Evolutionary conservation across 2,888 invertebrate genomes (phyloP).

Genomic region (Aleiodes leptofemur): DNA sequence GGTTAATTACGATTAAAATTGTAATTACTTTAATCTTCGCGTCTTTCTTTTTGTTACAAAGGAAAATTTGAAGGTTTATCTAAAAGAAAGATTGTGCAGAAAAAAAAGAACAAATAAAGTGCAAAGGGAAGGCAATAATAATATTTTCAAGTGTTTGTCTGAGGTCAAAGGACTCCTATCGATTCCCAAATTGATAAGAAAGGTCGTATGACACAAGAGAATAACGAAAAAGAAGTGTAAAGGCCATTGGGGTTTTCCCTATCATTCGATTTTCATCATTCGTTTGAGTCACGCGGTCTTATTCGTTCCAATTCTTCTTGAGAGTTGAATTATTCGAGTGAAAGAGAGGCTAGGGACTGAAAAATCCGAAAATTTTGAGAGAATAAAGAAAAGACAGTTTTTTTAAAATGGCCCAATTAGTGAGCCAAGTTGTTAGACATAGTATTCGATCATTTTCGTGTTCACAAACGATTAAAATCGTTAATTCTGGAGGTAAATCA

Average conservation of each 20-base stretch:
- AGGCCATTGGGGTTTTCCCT: constrained; percentile 27
- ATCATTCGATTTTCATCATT: constrained; percentile 54
- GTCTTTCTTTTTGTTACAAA: too few relatives aligned
- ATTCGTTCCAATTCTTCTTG: constrained; percentile 40
- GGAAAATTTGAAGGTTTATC: too few relatives aligned
- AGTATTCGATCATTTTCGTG: constrained; percentile 52
- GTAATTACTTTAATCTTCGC: too few relatives aligned
- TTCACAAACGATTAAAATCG: constrained; percentile 48
- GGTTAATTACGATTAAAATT: too few relatives aligned
- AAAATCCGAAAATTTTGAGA: neutral
- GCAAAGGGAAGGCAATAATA: neutral
- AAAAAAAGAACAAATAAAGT: too few relatives aligned
- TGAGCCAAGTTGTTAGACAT: constrained; percentile 57
- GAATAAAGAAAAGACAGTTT: constrained; percentile 5
- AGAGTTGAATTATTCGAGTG: constrained; percentile 37
- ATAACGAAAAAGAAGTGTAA: constrained; percentile 3
- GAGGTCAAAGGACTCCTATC: constrained; percentile 21
- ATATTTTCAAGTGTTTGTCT: constrained; percentile 1
- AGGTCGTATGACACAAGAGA: constrained; percentile 50
- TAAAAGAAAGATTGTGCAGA: too few relatives aligned
- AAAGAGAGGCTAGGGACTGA: neutral
- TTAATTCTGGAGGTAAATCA: constrained; percentile 45
- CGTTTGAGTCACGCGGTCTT: constrained; percentile 55
- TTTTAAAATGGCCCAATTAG: constrained; percentile 63
- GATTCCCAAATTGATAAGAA: constrained; percentile 50